phyloP scores from a whole-genome alignment of 2,113 vertebrate genomes.

The Clarias gariepinus region DNA sequence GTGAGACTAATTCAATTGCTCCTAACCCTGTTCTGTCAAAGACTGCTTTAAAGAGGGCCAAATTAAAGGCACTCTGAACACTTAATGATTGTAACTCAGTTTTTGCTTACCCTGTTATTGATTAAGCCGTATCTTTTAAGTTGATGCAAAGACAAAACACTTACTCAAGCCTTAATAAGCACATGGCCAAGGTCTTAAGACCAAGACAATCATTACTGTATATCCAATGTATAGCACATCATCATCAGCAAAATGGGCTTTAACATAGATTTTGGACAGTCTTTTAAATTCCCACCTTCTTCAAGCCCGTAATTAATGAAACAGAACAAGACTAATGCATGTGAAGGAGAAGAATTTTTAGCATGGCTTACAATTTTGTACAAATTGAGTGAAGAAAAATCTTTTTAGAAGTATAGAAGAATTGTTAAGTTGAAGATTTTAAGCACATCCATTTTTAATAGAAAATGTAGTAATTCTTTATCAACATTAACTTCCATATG shows the following conservation, averaged over 20 bases:
- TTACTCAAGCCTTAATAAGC: constrained; percentile 58
- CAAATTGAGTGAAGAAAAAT: background rate
- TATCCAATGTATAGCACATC: background rate
- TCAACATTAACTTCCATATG: background rate
- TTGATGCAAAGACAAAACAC: constrained; percentile 62
- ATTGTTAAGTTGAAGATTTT: background rate
- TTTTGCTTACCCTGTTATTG: constrained; percentile 64
- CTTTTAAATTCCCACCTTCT: background rate
- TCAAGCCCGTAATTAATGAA: background rate
- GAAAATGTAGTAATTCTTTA: background rate
- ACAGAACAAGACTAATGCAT: background rate
- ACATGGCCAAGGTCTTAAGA: constrained; percentile 26
- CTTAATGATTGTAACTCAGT: constrained; percentile 71
- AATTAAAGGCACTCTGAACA: constrained; percentile 66
- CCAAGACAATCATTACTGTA: constrained; percentile 3
- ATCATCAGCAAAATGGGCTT: background rate
- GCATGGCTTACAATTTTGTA: background rate
- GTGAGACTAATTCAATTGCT: constrained; percentile 67
- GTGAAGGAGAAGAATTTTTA: background rate
- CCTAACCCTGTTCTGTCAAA: constrained; percentile 56
- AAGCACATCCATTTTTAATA: background rate
- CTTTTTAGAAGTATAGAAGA: background rate
- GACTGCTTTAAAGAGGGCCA: constrained; percentile 60
- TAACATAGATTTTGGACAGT: background rate
- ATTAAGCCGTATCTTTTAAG: constrained; percentile 67